Base-by-base conservation (phyloP, 2,888 invertebrate genomes). In the Lissocephala sabroskyi region DNA sequence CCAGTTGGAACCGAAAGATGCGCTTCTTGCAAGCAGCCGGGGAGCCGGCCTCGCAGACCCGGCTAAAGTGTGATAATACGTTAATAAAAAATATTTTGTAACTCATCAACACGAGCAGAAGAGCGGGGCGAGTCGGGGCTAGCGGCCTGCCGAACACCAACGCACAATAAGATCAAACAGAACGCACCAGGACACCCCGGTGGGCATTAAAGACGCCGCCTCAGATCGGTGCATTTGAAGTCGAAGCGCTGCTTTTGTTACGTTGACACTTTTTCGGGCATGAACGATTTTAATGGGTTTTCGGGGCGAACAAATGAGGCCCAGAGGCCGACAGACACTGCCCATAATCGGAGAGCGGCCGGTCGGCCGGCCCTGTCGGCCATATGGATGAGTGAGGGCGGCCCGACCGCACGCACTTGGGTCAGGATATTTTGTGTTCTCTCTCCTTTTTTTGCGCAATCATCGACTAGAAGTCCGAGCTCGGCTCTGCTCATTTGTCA, bases 231-330 rank as follows among this genome's bases (percentile, higher is more conserved):
- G 56, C 66, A 73, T 82, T 84, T 84, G 83, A 83, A 74, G 76
- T 71, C 62, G 59, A 54, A 59, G 75, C 81, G 79, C 74, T 80
- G 79, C 80, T 82, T 82, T 84, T 84, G 84, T 83, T 82, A 74
- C 79, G 84, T 82, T 84, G 84, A 84, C 84, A 84, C 81, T 82
- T 83, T 82, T 80, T 81, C 78, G 83, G 82, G 81, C 82, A 79
- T 81, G 80, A 80, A 80, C 79, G 79, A 77, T 65, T 79, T 79
- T 80, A 68, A 75, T 79, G 80, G 79, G 75, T 67, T 64, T 67
- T 53, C 62, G 42, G 59, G 56, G 36, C 49, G 68, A 68, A 70
- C 71, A 76, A 75, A 71, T 65, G 62, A 67, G 74, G 66, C 61
- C 75, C 51, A 47, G 14, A 19, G 10, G n/a, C 41, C 18, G 33